These are phyloP conservation scores for Phoronis australis DNA, from an alignment of 2,888 invertebrate species.

Conservation along the genomic window DNA sequence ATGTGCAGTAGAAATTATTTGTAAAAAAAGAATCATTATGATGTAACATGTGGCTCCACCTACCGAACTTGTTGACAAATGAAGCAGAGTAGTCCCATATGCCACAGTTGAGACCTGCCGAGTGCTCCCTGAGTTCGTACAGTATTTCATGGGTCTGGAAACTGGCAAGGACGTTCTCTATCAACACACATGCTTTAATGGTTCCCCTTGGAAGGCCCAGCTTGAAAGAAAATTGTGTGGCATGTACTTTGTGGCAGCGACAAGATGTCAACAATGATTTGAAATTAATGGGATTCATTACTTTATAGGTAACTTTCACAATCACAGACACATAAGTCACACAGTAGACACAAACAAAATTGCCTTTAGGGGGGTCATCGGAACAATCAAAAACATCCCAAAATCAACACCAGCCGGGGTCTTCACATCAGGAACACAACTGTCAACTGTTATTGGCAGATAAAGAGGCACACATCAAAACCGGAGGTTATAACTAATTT, in stretches of 20 bases:
- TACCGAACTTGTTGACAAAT: conserved; percentile 63
- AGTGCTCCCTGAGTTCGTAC: conserved; percentile 63
- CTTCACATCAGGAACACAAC: no score
- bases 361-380: background rate
- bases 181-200: conserved; percentile 67
- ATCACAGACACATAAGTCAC: background rate
- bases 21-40: no score
- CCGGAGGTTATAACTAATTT: no score
- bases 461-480: no score
- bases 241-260: background rate
- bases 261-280: background rate
- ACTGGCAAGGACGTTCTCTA: conserved; percentile 66
- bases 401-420: no score
- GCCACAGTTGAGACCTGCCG: conserved; percentile 68
- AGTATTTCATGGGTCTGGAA: conserved; percentile 69
- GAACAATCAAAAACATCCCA: no score
- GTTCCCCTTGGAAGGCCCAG: conserved; percentile 61
- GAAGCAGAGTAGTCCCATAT: conserved; percentile 65
- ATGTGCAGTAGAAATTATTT: no score
- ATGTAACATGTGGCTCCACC: no score
- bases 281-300: background rate
- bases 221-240: no score
- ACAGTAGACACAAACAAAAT: background rate
- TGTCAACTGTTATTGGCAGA: no score
- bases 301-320: no score